Conservation (phyloP, 2,888 invertebrate genomes). For the Drosophila conformis region DNA sequence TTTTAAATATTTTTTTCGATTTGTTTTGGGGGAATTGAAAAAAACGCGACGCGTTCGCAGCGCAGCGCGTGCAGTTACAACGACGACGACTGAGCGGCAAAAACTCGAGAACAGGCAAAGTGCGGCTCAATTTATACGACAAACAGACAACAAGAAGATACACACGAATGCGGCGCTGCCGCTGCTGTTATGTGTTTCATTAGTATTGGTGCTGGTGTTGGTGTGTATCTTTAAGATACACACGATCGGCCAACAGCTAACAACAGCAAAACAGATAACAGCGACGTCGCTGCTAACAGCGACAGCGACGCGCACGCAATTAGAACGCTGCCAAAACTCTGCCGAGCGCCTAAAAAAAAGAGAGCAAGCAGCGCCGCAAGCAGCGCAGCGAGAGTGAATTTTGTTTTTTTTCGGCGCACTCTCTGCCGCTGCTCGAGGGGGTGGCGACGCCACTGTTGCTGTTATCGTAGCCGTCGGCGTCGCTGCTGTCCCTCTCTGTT, state of each 20-base stretch:
- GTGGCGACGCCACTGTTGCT: constrained; percentile 56
- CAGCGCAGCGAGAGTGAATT: constrained; percentile 72
- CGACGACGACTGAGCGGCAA: constrained; percentile 78
- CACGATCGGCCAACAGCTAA: constrained; percentile 58
- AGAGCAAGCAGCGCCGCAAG: constrained; percentile 39
- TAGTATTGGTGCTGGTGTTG: constrained; percentile 30
- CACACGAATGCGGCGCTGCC: constrained; percentile 51
- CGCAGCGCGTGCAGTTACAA: constrained; percentile 76
- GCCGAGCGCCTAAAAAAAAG: constrained; percentile 40
- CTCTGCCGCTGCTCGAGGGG: constrained; percentile 54
- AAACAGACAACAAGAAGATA: constrained; percentile 78
- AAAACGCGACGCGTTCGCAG: constrained; percentile 55
- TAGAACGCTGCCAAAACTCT: constrained; percentile 57
- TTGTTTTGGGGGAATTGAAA: constrained; percentile 25
- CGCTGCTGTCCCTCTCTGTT: constrained; percentile 3
- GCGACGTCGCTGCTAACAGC: constrained; percentile 39
- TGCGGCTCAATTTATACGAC: constrained; percentile 80
- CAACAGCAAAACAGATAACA: constrained; percentile 55
- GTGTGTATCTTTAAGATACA: constrained; percentile 71
- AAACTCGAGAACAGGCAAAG: constrained; percentile 80
- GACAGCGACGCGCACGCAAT: constrained; percentile 70
- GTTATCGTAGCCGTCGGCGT: constrained; percentile 58
- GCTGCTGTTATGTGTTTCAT: constrained; percentile 12
- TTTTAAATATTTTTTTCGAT: constrained; percentile 1
- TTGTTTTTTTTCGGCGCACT: constrained; percentile 30